Base-by-base conservation (phyloP, 2,113 vertebrate species). In the Mustelus asterias region DNA sequence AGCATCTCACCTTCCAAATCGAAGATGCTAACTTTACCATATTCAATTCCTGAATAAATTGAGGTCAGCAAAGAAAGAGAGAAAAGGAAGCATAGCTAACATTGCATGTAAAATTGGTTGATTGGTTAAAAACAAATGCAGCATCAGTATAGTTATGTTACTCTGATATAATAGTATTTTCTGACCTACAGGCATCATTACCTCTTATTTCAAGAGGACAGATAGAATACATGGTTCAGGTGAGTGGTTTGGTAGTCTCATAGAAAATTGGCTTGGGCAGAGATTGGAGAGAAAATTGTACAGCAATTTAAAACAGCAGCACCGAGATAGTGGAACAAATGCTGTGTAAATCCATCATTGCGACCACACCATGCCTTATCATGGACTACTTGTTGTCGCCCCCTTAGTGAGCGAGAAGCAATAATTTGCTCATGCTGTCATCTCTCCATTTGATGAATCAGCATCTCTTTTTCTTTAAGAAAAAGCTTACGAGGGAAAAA, bases 161-260 rank as follows among this genome's bases (percentile, higher is more conserved):
- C 72, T 13, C 26, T 33, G 29, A 76, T 76, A 33, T 76, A 70
- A 54, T 54, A 18, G 67, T 95, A 95, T 95, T 70, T 54, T 95
- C 44, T 95, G 67, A 70, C 44, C 94, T 70, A 72, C 94, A 95
- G 94, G 94, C 94, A 54, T 95, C 69, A 95, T 95, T 95, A 95
- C 94, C 94, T 72, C 67, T 95, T 95, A 95, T 48, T 72, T 95
- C 94, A 70, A 95, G 94, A 69, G 54, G 94, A 95, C 67, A 95
- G 22, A 13, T 95, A 95, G 69, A 54, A 72, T 33, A 22, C 94
- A 72, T 72, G 94, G 67, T 70, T 54, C 41, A 95, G 94, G 94
- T 95, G 94, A 95, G 94, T 95, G 69, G 69, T 72, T 95, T 72
- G 69, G 24, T 54, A 10, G 44, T 24, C 94, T 54, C 16, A 83